Conservation (phyloP, 2,888 invertebrate genomes). For the Callinectes sapidus region DNA sequence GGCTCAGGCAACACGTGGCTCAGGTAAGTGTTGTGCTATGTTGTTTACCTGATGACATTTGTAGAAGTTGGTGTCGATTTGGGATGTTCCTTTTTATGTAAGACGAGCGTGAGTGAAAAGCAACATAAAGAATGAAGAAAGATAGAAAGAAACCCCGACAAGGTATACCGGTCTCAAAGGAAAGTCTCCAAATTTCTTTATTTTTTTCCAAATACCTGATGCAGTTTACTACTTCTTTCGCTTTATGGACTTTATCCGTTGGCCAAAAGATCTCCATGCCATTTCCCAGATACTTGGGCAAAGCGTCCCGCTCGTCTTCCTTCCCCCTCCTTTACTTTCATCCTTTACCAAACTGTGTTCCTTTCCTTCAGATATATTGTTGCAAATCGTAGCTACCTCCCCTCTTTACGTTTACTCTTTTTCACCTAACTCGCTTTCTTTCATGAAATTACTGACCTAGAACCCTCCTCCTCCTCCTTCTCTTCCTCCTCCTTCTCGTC, state of each 20-base stretch:
- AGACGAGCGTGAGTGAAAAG: neutral
- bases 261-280: neutral
- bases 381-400: no score
- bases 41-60: neutral
- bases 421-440: no score
- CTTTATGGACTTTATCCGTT: no score
- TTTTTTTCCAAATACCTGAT: no score
- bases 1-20: slow-evolving; percentile 92
- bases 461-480: neutral
- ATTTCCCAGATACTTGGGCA: neutral
- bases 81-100: neutral
- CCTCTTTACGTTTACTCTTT: no score
- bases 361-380: neutral
- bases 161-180: no score
- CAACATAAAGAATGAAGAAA: neutral
- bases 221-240: neutral
- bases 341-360: neutral
- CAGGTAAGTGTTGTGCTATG: slow-evolving; percentile 44
- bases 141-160: no score
- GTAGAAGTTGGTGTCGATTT: neutral
- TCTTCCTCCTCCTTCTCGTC: no score
- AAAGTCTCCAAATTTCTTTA: no score
- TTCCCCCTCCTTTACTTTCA: neutral
- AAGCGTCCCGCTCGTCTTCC: neutral
- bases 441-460: neutral